phyloP scores from a whole-genome alignment of 2,888 invertebrate species.

The Lasioglossum zephyrum region DNA sequence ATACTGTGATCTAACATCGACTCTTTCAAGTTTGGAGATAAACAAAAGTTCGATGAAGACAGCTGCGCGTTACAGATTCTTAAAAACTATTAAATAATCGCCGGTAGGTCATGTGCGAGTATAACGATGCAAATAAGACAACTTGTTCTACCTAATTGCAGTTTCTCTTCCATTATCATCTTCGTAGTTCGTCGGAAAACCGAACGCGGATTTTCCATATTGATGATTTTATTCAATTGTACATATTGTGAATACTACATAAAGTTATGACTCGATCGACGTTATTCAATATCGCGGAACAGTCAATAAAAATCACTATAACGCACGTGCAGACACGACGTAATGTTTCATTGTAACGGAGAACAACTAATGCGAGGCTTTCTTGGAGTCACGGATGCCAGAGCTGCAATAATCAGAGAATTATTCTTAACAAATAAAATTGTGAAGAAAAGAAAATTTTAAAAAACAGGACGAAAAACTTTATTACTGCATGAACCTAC shows the following conservation, averaged over 20 bases:
- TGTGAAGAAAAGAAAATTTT: not conserved
- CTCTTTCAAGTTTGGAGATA: not conserved
- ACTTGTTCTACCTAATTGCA: not conserved
- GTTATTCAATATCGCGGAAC: constrained; percentile 18
- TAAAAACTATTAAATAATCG: not conserved
- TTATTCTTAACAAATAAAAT: not conserved
- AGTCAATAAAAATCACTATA: constrained; percentile 30
- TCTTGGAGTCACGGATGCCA: constrained; percentile 30
- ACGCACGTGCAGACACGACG: not conserved
- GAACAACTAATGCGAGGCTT: constrained; percentile 34
- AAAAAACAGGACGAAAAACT: not conserved
- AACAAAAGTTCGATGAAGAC: not conserved
- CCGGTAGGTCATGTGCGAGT: not conserved
- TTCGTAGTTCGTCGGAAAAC: not conserved
- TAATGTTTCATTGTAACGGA: constrained; percentile 12
- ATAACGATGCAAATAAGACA: not conserved
- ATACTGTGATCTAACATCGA: not conserved
- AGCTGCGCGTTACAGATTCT: not conserved
- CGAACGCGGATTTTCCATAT: constrained; percentile 22
- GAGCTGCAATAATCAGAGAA: constrained; percentile 32
- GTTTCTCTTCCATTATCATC: not conserved
- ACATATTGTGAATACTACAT: constrained; percentile 60
- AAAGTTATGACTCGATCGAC: constrained; percentile 40
- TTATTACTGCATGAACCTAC: constrained; percentile 32
- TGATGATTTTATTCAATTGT: constrained; percentile 45